A percentile compares a stretch with the other conserved stretches of the same genome.
Evolutionary conservation across 2,888 invertebrate species (phyloP).

Genomic region (Liopterus haemorrhoidalis): DNA sequence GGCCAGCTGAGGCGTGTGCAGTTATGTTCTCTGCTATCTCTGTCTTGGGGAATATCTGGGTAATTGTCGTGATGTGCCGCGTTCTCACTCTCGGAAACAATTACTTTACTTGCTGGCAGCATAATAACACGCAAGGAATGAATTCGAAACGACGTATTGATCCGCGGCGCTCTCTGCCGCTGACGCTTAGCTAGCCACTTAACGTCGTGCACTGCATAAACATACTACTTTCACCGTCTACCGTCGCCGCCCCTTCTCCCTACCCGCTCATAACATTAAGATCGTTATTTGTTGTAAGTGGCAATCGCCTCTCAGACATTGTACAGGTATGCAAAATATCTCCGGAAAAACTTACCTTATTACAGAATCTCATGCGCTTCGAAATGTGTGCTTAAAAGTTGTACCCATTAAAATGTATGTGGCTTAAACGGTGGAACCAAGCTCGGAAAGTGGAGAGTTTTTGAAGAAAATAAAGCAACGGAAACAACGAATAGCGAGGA

Average conservation of each 20-base stretch:
- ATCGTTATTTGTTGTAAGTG: slow-evolving; percentile 20
- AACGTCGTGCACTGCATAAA: slow-evolving; percentile 18
- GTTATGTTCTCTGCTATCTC: too few relatives aligned
- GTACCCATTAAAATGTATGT: slow-evolving; percentile 1
- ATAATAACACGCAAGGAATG: slow-evolving; percentile 36
- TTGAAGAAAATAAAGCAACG: too few relatives aligned
- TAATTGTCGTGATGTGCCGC: slow-evolving; percentile 11
- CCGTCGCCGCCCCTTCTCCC: background rate
- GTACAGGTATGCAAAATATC: slow-evolving; percentile 15
- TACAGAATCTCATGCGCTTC: slow-evolving; percentile 10
- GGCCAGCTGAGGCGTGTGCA: too few relatives aligned
- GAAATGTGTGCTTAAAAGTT: background rate
- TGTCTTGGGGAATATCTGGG: too few relatives aligned
- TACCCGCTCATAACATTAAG: slow-evolving; percentile 6
- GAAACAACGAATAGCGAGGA: too few relatives aligned
- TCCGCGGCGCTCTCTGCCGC: slow-evolving; percentile 16
- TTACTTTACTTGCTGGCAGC: slow-evolving; percentile 31
- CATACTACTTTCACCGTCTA: slow-evolving; percentile 8
- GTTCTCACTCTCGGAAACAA: slow-evolving; percentile 33
- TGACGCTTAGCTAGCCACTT: slow-evolving; percentile 25
- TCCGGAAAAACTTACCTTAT: slow-evolving; percentile 9
- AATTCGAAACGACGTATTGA: slow-evolving; percentile 37
- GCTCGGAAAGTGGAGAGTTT: too few relatives aligned
- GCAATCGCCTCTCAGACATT: slow-evolving; percentile 16
- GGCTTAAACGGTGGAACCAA: background rate